A percentile compares a stretch with the other conserved stretches of the same genome.
Evolutionary conservation across 2,888 invertebrate genomes (phyloP).

Genomic region (Hypercompe scribonia): DNA sequence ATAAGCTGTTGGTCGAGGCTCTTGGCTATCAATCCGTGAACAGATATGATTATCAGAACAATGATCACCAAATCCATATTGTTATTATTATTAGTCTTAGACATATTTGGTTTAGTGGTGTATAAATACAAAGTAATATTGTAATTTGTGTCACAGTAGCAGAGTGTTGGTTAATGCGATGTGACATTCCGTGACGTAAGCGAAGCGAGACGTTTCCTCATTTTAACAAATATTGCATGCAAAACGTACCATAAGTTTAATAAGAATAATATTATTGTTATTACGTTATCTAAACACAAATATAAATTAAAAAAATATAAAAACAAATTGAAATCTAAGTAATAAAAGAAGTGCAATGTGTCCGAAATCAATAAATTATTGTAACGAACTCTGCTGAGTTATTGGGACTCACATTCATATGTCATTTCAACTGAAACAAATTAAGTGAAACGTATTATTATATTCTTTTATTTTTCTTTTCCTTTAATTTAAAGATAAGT

Average conservation of each 20-base stretch:
- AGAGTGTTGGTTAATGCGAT: background rate
- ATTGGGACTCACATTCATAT: no score
- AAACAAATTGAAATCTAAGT: background rate
- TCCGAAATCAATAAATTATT: background rate
- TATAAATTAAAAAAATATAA: background rate
- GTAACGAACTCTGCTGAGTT: no score
- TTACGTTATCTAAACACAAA: background rate
- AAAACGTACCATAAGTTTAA: background rate
- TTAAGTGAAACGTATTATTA: constrained; percentile 20
- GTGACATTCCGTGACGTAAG: background rate
- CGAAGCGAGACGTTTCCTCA: constrained; percentile 1
- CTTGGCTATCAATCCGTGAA: no score
- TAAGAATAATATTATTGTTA: background rate
- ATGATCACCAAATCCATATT: no score
- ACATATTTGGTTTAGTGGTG: no score
- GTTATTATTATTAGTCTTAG: no score
- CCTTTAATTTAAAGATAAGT: constrained; percentile 24
- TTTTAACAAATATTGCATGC: constrained; percentile 5
- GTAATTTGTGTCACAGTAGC: background rate
- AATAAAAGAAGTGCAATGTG: background rate
- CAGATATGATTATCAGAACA: no score
- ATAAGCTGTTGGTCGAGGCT: no score
- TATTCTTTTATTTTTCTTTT: constrained; percentile 15
- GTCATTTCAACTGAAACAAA: constrained; percentile 19
- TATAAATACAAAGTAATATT: background rate